Percentiles rank a stretch among this genome's conserved stretches.
These are phyloP conservation scores for Holothuria glaberrima DNA, from an alignment of 35 echinoderm and acorn worm species.

Conservation along the genomic window DNA sequence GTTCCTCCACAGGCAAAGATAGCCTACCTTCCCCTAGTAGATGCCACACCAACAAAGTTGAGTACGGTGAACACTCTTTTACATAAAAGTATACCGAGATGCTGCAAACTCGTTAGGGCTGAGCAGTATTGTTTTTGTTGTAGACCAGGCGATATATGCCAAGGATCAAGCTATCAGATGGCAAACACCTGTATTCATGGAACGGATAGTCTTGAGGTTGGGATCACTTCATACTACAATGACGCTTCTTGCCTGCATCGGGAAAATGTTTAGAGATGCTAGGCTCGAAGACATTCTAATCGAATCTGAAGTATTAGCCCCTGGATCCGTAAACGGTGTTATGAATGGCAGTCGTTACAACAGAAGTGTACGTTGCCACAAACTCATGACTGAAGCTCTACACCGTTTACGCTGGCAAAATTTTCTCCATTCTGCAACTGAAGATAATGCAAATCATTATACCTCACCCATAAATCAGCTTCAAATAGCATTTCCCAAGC, in stretches of 20 bases:
- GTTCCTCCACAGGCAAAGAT: conserved; percentile 50
- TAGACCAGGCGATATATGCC: conserved; percentile 80
- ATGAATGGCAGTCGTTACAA: conserved; percentile 66
- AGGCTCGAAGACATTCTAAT: conserved; percentile 73
- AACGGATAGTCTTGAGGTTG: conserved; percentile 61
- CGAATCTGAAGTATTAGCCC: conserved; percentile 63
- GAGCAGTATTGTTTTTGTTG: conserved; percentile 14
- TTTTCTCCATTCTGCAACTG: background rate
- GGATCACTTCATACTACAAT: conserved; percentile 78
- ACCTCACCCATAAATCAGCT: background rate
- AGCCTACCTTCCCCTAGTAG: conserved; percentile 67
- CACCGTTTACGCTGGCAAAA: conserved; percentile 29
- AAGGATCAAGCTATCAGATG: conserved; percentile 82
- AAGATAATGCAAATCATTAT: background rate
- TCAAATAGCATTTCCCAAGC: background rate
- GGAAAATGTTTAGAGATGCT: conserved; percentile 78
- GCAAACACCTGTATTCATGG: conserved; percentile 50
- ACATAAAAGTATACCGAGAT: conserved; percentile 25
- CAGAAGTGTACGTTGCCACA: conserved; percentile 26
- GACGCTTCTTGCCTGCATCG: conserved; percentile 69
- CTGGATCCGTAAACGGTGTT: conserved; percentile 65
- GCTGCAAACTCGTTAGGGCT: conserved; percentile 39
- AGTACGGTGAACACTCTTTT: conserved; percentile 73
- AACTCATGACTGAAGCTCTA: conserved; percentile 23
- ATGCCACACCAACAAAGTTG: conserved; percentile 77